Evolutionary conservation across 1,140 invertebrate species (phyloP).

Genomic region (Muscidifurax raptorellus): DNA sequence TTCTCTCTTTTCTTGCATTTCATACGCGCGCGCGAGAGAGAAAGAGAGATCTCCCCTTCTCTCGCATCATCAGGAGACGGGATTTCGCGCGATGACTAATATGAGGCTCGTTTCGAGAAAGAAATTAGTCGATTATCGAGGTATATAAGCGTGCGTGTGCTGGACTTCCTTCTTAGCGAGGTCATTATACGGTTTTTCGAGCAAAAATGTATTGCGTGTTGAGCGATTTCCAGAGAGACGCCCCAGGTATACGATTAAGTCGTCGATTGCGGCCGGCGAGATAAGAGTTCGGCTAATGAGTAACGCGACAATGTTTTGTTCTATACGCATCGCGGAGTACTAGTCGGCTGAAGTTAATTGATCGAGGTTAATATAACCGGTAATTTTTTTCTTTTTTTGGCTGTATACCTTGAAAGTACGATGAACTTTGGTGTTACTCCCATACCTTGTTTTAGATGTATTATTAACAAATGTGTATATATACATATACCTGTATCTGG

Average conservation of each 20-base stretch:
- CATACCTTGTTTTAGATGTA: no score
- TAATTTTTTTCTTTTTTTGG: no score
- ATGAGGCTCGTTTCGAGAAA: background rate
- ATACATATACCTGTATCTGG: no score
- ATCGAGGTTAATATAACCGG: no score
- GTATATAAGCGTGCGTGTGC: no score
- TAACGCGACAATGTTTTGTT: no score
- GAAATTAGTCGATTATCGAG: constrained; percentile 15
- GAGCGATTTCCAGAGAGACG: background rate
- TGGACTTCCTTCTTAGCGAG: background rate
- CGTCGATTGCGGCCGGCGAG: background rate
- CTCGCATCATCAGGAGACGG: background rate
- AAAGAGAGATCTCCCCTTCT: background rate
- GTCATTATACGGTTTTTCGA: background rate
- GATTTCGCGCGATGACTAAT: constrained; percentile 18
- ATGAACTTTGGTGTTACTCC: no score
- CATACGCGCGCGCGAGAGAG: background rate
- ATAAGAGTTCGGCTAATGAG: background rate
- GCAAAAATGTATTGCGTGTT: background rate
- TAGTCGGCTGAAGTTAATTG: no score
- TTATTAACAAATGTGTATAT: no score
- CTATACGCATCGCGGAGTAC: no score
- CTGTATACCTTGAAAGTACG: no score
- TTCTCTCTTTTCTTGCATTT: background rate
- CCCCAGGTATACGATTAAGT: background rate